Evolutionary conservation across 2,797 vertebrate genomes (phyloP).

Genomic region (Nothura maculosa): DNA sequence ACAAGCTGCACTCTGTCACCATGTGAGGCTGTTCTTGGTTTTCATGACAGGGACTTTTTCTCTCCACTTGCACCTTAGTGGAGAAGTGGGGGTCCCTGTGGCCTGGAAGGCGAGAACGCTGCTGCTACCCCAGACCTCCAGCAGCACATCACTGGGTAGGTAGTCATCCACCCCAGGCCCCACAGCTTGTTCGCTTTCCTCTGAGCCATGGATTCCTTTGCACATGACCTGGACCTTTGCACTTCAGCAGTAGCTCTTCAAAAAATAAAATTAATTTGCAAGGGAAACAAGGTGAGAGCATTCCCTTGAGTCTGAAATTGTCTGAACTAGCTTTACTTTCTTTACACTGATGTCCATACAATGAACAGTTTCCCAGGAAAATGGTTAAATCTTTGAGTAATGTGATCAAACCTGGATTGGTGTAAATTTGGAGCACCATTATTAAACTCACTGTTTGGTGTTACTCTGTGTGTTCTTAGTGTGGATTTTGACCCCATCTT

Average conservation of each 20-base stretch:
- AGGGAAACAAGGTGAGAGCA: background rate
- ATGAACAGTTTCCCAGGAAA: background rate
- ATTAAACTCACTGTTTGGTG: background rate
- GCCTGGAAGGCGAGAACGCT: background rate
- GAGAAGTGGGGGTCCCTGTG: background rate
- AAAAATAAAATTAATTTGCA: background rate
- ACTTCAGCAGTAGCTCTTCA: background rate
- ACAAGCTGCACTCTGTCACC: background rate
- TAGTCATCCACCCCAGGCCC: too few species aligned
- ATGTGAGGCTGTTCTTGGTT: background rate
- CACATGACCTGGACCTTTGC: background rate
- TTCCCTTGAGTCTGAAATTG: background rate
- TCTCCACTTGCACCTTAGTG: fast-evolving
- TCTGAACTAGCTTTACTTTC: background rate
- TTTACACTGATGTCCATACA: background rate
- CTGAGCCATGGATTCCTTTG: background rate
- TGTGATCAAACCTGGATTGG: background rate
- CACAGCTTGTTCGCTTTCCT: too few species aligned
- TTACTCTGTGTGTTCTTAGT: background rate
- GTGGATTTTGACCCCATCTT: background rate
- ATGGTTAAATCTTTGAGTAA: background rate
- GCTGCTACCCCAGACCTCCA: background rate
- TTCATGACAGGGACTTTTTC: background rate
- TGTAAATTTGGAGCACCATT: background rate
- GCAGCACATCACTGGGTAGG: background rate